phyloP scores from a whole-genome alignment of 2,113 vertebrate species.

The Speoplatyrhinus poulsoni region DNA sequence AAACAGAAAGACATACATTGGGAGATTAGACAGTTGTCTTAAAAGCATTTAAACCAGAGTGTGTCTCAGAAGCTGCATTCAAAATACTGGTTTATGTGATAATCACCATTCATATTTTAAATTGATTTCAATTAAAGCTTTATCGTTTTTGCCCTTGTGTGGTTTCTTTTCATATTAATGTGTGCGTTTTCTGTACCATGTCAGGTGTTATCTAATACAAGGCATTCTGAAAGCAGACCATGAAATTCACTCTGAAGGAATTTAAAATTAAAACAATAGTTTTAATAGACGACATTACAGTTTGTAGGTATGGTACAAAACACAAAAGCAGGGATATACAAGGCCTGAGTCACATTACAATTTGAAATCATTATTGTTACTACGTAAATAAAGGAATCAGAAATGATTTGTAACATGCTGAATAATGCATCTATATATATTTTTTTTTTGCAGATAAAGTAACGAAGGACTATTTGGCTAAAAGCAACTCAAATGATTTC shows the following conservation, averaged over 20 bases:
- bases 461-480: not conserved
- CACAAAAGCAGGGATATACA: conserved; percentile 36
- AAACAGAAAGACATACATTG: conserved; percentile 38
- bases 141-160: no score
- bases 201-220: conserved; percentile 5
- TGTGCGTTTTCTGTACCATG: not conserved
- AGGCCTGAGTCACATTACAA: conserved; percentile 53
- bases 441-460: conserved; percentile 4
- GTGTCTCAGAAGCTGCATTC: conserved; percentile 44
- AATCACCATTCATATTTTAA: not conserved
- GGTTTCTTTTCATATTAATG: no score
- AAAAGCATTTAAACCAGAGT: conserved; percentile 50
- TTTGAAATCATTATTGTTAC: conserved; percentile 14
- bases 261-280: conserved; percentile 71
- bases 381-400: not conserved
- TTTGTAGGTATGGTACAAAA: conserved; percentile 23
- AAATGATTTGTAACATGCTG: no score
- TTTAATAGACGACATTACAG: conserved; percentile 24
- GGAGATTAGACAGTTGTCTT: conserved; percentile 41
- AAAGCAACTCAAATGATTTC: conserved; percentile 30
- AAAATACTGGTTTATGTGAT: conserved; percentile 1
- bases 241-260: conserved; percentile 58
- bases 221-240: conserved; percentile 19
- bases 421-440: no score
- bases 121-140: no score